Evolutionary conservation across 2,113 vertebrate genomes (phyloP).

Genomic region (Stigmatopora argus): DNA sequence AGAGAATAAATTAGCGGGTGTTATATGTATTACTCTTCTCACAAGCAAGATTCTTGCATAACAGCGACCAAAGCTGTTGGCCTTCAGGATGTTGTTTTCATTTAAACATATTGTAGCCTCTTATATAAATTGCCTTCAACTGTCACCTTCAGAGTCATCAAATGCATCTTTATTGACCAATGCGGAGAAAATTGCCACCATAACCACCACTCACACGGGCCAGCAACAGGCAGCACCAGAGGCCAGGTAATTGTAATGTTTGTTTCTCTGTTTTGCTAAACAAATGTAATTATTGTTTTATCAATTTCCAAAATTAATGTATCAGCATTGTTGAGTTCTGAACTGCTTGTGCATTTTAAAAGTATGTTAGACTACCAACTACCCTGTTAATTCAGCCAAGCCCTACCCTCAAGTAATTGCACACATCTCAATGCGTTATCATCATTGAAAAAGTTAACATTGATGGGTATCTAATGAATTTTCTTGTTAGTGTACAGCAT

Average conservation of each 20-base stretch:
- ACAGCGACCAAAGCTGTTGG: slow-evolving; percentile 4
- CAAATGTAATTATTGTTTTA: too few species aligned
- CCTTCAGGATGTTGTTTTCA: neutral
- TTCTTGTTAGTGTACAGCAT: neutral
- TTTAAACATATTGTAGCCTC: neutral
- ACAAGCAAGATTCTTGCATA: neutral
- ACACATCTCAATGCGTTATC: too few species aligned
- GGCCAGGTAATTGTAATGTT: slow-evolving; percentile 76
- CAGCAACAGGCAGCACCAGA: slow-evolving; percentile 84
- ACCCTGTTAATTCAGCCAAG: too few species aligned
- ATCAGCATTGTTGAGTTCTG: too few species aligned
- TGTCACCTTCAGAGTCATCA: slow-evolving; percentile 79
- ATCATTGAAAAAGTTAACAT: neutral
- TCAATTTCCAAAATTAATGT: too few species aligned
- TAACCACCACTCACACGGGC: slow-evolving; percentile 93
- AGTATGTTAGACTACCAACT: too few species aligned
- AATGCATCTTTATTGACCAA: slow-evolving; percentile 96
- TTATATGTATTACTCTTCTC: neutral
- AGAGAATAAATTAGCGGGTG: slow-evolving; percentile 23
- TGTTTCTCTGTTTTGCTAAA: neutral
- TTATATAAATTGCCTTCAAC: neutral
- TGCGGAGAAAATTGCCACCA: slow-evolving; percentile 99
- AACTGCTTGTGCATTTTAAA: too few species aligned
- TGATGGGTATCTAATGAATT: neutral
- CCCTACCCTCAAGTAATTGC: too few species aligned